Conservation (phyloP, 2,113 vertebrate genomes). For the Benthochromis sp. region DNA sequence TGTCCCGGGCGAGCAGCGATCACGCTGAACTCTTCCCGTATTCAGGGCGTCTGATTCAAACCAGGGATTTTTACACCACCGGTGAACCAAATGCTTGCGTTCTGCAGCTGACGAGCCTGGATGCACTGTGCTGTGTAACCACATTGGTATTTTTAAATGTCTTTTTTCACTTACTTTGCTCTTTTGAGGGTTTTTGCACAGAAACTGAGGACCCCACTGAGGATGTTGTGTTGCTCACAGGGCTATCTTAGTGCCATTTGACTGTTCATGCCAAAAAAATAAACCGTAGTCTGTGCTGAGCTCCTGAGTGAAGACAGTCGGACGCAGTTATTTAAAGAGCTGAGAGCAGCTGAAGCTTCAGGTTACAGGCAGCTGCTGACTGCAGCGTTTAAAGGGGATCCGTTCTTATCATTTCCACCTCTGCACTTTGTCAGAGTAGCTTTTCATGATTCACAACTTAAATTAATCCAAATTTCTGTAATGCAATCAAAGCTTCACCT, state of each 20-base stretch:
- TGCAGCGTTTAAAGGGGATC: not conserved
- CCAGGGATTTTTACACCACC: not conserved
- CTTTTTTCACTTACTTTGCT: not conserved
- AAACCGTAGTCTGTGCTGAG: not conserved
- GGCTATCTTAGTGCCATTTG: not conserved
- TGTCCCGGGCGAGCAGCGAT: not conserved
- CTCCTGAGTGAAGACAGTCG: not conserved
- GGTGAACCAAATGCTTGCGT: not conserved
- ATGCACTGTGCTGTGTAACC: not conserved
- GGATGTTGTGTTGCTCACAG: not conserved
- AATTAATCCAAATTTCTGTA: not conserved
- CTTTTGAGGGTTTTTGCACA: constrained; percentile 4
- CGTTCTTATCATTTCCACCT: not conserved
- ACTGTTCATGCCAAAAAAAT: not conserved
- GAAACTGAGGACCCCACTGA: not conserved
- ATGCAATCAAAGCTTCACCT: not conserved
- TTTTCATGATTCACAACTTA: not conserved
- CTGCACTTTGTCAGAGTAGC: not conserved
- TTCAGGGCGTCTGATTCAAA: not conserved
- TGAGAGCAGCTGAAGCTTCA: not conserved
- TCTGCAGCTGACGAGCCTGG: not conserved
- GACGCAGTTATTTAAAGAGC: not conserved
- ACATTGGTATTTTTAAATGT: not conserved
- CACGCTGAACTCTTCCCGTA: not conserved
- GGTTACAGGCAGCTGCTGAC: not conserved